Percentiles rank a stretch among this genome's conserved stretches.
These are phyloP conservation scores for Listrodromus nycthemerus DNA, from an alignment of 2,888 invertebrate genomes.

Conservation along the genomic window DNA sequence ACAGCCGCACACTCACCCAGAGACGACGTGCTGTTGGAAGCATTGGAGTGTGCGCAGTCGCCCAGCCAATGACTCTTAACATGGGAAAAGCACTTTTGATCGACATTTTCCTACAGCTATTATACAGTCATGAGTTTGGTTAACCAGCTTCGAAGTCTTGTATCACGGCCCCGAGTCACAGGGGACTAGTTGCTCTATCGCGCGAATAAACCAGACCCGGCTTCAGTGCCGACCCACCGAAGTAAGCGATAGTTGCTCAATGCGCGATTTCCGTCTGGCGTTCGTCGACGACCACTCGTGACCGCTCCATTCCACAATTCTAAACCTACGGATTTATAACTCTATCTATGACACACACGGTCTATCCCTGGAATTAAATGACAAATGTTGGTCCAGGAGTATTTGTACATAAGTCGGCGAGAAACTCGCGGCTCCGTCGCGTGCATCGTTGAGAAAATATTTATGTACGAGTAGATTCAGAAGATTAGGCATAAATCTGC, in stretches of 20 bases:
- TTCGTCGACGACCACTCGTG: constrained; percentile 50
- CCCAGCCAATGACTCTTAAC: constrained; percentile 56
- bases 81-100: constrained; percentile 67
- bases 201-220: constrained; percentile 5
- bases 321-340: constrained; percentile 2
- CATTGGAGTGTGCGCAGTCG: constrained; percentile 10
- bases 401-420: constrained; percentile 50
- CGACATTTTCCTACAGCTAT: constrained; percentile 63
- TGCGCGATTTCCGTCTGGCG: constrained; percentile 32
- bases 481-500: constrained; percentile 64
- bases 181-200: constrained; percentile 33
- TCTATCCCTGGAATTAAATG: constrained; percentile 53
- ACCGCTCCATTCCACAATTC: constrained; percentile 56
- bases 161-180: not conserved
- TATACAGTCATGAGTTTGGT: constrained; percentile 51
- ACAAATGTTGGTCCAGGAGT: constrained; percentile 59
- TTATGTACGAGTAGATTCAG: constrained; percentile 62
- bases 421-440: constrained; percentile 6
- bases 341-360: constrained; percentile 22
- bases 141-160: constrained; percentile 23
- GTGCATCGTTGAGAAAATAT: constrained; percentile 59
- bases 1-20: constrained; percentile 6
- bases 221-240: not conserved
- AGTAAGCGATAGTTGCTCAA: constrained; percentile 55
- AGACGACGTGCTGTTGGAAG: not conserved